phyloP scores from a whole-genome alignment of 2,113 vertebrate genomes.

The Cromileptes altivelis region DNA sequence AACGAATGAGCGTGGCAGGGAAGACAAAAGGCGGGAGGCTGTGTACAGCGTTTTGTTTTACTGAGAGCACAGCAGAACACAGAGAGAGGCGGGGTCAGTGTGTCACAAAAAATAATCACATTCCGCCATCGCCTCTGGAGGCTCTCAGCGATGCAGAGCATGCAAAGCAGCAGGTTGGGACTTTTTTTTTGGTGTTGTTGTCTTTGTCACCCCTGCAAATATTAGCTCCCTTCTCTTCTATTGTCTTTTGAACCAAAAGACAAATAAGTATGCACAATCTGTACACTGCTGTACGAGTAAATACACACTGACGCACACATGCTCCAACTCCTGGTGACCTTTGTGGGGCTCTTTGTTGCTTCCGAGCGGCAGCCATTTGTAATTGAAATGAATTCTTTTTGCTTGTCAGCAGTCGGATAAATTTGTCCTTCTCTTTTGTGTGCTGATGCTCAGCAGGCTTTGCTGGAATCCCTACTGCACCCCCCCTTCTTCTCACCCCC shows the following conservation, averaged over 20 bases:
- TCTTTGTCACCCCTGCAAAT: conserved; percentile 45
- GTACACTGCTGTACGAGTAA: not conserved
- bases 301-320: conserved; percentile 20
- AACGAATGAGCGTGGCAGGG: conserved; percentile 52
- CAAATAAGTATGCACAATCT: conserved; percentile 5
- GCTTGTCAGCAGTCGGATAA: conserved; percentile 55
- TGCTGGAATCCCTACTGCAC: conserved; percentile 46
- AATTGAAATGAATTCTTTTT: conserved; percentile 63
- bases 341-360: conserved; percentile 44
- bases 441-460: conserved; percentile 45
- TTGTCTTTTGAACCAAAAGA: conserved; percentile 31
- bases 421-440: conserved; percentile 69
- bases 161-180: conserved; percentile 42
- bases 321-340: conserved; percentile 57
- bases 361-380: conserved; percentile 48
- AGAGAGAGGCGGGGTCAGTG: conserved; percentile 39
- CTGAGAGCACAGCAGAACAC: conserved; percentile 33
- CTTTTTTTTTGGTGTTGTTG: conserved; percentile 24
- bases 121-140: conserved; percentile 20
- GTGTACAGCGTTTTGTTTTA: conserved; percentile 55
- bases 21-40: conserved; percentile 59
- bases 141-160: conserved; percentile 42
- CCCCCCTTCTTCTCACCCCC: not conserved
- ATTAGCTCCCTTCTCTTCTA: not conserved
- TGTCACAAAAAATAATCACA: conserved; percentile 58